Evolutionary conservation across 2,888 invertebrate species (phyloP), one percentile per base, ranked within the genome.

Genomic region (Notodonta ziczac): DNA sequence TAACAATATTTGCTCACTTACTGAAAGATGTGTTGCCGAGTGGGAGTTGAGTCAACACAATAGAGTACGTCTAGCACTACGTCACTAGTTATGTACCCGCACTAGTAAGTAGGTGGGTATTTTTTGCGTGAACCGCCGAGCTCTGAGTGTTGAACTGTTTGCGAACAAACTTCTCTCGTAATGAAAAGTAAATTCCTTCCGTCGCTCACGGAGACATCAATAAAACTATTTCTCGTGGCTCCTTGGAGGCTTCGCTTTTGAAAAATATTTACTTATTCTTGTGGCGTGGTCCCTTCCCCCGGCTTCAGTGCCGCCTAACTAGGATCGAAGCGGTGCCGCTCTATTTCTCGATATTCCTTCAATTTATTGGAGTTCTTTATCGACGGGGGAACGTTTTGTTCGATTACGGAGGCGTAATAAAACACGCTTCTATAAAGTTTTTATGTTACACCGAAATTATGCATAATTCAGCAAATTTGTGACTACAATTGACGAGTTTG

Each of bases 131-230:
- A 63, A 56, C 62, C 62, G 58, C 46, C 63, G 60, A 5, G 55
- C 73, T 77, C 74, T 78, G 82, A 85, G 78, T 83, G 84, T 84
- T 80, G 86, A 85, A 86, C 81, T 89, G 86, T 90, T 90, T 90
- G 87, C 81, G 77, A 81, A 85, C 87, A 88, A 89, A 89, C 89
- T 89, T 86, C 81, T 82, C 79, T 85, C 81, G 88, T 89, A 90
- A 90, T 91, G 90, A 89, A 90, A 90, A 90, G 90, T 90, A 91
- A 91, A 91, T 89, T 89, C 79, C 73, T 71, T 66, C 63, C 74
- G 78, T 72, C 78, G 74, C 80, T 82, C 77, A 74, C 82, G 80
- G 81, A 82, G 84, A 87, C 87, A 86, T 88, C 89, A 87, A 90
- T 89, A 87, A 84, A 87, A 89, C 90, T 89, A 89, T 86, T 88